Percentiles rank a stretch among this genome's conserved stretches.
Conservation (phyloP, 35 echinoderm and acorn worm species). For the Diadema setosum region DNA sequence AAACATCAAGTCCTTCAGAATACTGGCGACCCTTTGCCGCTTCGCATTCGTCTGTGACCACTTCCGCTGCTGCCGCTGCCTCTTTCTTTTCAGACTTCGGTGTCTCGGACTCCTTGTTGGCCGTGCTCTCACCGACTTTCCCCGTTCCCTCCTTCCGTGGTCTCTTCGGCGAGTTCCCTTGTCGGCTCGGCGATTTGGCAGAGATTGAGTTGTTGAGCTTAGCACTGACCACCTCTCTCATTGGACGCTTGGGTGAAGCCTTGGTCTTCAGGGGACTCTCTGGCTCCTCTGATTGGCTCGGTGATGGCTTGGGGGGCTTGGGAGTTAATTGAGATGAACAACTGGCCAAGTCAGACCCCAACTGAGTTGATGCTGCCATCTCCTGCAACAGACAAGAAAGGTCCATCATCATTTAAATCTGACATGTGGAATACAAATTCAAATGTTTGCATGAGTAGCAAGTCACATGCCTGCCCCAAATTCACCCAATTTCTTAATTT, state of each 20-base stretch:
- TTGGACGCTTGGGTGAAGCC: not conserved
- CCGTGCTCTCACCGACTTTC: not conserved
- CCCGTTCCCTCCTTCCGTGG: not conserved
- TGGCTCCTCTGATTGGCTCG: not conserved
- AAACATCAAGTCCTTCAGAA: conserved; percentile 60
- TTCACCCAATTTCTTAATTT: too few species aligned
- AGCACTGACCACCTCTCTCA: not conserved
- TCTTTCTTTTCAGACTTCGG: not conserved
- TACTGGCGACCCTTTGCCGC: conserved; percentile 14
- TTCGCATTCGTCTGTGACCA: not conserved
- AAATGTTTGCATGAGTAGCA: too few species aligned
- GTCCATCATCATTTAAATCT: too few species aligned
- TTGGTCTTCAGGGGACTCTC: not conserved
- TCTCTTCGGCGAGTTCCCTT: not conserved
- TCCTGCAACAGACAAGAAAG: not conserved
- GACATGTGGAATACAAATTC: too few species aligned
- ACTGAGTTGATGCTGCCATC: conserved; percentile 2
- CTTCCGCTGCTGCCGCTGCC: not conserved
- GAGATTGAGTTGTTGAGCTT: not conserved
- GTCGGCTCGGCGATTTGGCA: not conserved
- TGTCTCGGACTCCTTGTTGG: not conserved
- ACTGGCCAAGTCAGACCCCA: not conserved
- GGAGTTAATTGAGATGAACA: not conserved
- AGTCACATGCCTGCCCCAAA: too few species aligned
- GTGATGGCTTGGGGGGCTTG: not conserved